Evolutionary conservation across 2,797 vertebrate genomes (phyloP).

Genomic region (Babyrousa celebensis): DNA sequence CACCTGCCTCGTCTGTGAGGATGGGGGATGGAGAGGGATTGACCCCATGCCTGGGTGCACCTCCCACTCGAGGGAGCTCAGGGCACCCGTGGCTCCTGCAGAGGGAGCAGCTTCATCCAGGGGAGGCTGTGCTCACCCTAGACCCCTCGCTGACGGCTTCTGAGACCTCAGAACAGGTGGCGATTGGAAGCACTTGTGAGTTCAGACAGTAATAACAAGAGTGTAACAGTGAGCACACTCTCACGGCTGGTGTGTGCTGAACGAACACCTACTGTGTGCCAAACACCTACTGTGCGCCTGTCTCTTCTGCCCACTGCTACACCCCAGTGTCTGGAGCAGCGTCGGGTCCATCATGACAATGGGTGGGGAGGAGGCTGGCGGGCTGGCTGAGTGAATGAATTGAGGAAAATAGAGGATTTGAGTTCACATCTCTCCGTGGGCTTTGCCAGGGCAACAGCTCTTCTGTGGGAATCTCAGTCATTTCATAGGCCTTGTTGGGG

Average conservation of each 20-base stretch:
- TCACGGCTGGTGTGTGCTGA: not conserved
- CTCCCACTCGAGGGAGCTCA: not conserved
- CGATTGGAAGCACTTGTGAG: too few species aligned
- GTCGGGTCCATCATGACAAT: rapidly evolving
- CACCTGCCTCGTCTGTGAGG: not conserved
- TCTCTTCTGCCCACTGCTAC: not conserved
- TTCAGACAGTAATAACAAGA: not conserved
- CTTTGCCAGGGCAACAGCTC: not conserved
- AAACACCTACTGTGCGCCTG: too few species aligned
- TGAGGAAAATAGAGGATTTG: not conserved
- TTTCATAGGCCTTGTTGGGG: not conserved
- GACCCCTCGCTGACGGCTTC: not conserved
- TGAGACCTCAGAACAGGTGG: not conserved
- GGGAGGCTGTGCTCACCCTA: not conserved
- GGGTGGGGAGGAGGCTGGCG: not conserved
- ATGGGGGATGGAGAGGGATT: too few species aligned
- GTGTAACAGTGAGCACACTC: too few species aligned
- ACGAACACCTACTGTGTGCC: too few species aligned
- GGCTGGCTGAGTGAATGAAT: not conserved
- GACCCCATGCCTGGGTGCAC: not conserved
- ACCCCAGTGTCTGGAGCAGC: not conserved
- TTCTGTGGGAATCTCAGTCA: not conserved
- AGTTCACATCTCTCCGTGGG: not conserved
- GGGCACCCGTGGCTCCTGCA: not conserved
- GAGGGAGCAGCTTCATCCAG: not conserved